Evolutionary conservation across 2,888 invertebrate species (phyloP).

Genomic region (Drosophila percnosoma): DNA sequence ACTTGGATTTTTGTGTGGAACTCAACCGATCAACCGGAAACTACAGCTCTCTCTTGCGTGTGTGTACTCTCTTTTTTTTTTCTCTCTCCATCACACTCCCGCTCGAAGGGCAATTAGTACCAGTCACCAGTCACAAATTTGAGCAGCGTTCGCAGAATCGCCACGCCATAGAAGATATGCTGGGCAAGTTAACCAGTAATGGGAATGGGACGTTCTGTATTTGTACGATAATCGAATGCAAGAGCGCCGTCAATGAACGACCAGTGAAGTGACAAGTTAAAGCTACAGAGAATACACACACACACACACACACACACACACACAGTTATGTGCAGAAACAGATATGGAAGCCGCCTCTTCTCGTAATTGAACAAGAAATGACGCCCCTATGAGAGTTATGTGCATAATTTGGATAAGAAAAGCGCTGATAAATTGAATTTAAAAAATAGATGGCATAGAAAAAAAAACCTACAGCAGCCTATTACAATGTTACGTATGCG

Average conservation of each 20-base stretch:
- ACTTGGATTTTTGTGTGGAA: background rate
- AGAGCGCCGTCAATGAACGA: slow-evolving; percentile 13
- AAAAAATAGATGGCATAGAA: slow-evolving; percentile 11
- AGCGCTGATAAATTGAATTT: slow-evolving; percentile 63
- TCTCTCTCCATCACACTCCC: background rate
- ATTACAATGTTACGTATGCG: slow-evolving; percentile 24
- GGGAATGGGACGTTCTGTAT: slow-evolving; percentile 36
- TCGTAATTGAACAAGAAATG: slow-evolving; percentile 68
- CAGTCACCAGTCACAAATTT: slow-evolving; percentile 74
- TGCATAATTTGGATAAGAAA: slow-evolving; percentile 62
- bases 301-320: slow-evolving; percentile 2
- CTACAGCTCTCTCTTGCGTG: slow-evolving; percentile 32
- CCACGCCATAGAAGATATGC: slow-evolving; percentile 52
- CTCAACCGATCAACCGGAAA: slow-evolving; percentile 34
- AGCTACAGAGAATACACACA: slow-evolving; percentile 34
- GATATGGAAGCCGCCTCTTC: slow-evolving; percentile 55
- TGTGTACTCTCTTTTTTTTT: slow-evolving; percentile 4
- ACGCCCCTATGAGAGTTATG: slow-evolving; percentile 63
- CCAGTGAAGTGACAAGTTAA: slow-evolving; percentile 35
- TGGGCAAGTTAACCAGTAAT: slow-evolving; percentile 45
- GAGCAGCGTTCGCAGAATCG: slow-evolving; percentile 11
- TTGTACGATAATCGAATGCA: slow-evolving; percentile 54
- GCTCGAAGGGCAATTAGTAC: slow-evolving; percentile 64
- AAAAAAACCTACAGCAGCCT: slow-evolving; percentile 15
- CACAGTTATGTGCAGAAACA: slow-evolving; percentile 2